phyloP scores from a whole-genome alignment of 2,113 vertebrate species.

The Saimiri boliviensis region DNA sequence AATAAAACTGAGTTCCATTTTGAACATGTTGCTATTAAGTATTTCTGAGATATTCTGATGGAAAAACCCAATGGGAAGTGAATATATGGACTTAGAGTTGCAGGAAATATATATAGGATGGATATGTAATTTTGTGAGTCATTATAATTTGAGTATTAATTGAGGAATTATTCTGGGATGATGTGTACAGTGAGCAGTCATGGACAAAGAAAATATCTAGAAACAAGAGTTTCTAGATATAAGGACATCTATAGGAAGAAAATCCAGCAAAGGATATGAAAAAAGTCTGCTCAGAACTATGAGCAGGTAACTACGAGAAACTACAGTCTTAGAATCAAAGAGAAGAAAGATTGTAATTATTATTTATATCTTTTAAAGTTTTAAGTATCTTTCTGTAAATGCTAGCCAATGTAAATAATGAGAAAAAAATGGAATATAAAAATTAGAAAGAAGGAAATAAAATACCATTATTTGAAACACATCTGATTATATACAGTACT shows the following conservation, averaged over 20 bases:
- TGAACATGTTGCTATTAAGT: not conserved
- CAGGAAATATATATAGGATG: not conserved
- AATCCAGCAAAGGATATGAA: not conserved
- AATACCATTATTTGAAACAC: not conserved
- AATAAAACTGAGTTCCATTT: not conserved
- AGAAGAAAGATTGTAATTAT: not conserved
- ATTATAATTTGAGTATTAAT: not conserved
- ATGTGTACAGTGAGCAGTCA: not conserved
- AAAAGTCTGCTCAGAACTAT: not conserved
- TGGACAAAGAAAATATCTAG: not conserved
- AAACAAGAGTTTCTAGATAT: not conserved
- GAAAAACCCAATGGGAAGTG: not conserved
- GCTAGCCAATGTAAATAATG: not conserved
- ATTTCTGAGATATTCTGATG: not conserved
- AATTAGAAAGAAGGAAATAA: not conserved
- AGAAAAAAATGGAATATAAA: constrained; percentile 20
- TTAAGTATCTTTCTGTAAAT: not conserved
- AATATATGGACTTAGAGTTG: not conserved
- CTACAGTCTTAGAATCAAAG: not conserved
- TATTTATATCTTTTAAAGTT: not conserved
- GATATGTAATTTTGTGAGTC: not conserved
- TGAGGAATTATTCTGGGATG: not conserved
- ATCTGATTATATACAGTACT: not conserved
- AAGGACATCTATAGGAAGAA: not conserved
- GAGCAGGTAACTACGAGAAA: not conserved